Conservation (phyloP, 2,888 invertebrate genomes). For the Deladenus siricidicola region DNA sequence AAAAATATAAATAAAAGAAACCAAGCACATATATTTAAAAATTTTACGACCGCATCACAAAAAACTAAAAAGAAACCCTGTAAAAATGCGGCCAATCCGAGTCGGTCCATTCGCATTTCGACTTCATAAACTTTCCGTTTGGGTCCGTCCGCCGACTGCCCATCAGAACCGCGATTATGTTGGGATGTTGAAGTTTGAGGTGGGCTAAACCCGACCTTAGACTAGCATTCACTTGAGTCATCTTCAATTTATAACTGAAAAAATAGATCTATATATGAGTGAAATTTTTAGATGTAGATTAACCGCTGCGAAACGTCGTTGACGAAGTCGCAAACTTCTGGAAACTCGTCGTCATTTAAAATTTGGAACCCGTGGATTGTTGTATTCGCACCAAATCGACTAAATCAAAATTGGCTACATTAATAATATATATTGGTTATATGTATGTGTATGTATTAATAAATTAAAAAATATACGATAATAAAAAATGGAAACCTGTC, state of each 20-base stretch:
- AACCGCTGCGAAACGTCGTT: slow-evolving; percentile 55
- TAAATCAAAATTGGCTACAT: slow-evolving; percentile 14
- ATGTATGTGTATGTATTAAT: not conserved
- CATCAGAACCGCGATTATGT: slow-evolving; percentile 78
- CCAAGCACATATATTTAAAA: too few species aligned
- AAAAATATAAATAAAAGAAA: too few species aligned
- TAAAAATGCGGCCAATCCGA: slow-evolving; percentile 79
- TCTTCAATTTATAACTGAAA: slow-evolving; percentile 65
- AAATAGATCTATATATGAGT: not conserved
- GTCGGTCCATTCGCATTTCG: slow-evolving; percentile 64
- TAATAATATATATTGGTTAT: not conserved
- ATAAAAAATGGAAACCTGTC: slow-evolving; percentile 30
- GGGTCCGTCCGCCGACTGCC: slow-evolving; percentile 77
- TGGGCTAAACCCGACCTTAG: slow-evolving; percentile 67
- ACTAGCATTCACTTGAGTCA: slow-evolving; percentile 65
- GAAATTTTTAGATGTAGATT: not conserved
- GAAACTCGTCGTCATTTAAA: slow-evolving; percentile 70
- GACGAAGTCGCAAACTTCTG: slow-evolving; percentile 75
- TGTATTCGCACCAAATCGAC: slow-evolving; percentile 37
- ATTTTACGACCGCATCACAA: too few species aligned
- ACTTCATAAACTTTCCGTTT: slow-evolving; percentile 29
- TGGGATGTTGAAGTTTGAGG: slow-evolving; percentile 60
- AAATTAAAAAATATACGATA: slow-evolving; percentile 5
- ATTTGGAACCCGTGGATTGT: slow-evolving; percentile 69
- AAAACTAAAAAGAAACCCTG: slow-evolving; percentile 44